These are phyloP conservation scores for Brachionichthys hirsutus DNA, from an alignment of 2,113 vertebrate species.

Conservation along the genomic window DNA sequence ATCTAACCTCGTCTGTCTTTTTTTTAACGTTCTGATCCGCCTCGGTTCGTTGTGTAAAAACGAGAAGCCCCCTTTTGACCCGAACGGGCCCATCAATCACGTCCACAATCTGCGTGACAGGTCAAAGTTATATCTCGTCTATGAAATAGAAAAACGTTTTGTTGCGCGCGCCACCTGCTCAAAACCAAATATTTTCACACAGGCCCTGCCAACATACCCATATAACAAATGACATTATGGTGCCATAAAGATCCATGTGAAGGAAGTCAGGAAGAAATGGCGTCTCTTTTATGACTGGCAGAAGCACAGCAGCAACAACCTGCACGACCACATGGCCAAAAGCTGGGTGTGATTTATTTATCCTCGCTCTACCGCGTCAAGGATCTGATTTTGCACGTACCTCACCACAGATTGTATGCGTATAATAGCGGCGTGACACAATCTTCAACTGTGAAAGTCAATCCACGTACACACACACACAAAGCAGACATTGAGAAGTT, in stretches of 20 bases:
- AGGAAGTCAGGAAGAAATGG: conserved; percentile 67
- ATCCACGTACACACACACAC: neutral
- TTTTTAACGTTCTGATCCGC: too few species aligned
- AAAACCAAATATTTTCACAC: conserved; percentile 67
- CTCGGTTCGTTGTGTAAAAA: conserved; percentile 35
- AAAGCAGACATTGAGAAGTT: neutral
- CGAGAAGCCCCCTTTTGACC: conserved; percentile 42
- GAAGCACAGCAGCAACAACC: conserved; percentile 25
- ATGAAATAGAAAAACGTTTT: conserved; percentile 46
- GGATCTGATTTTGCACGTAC: conserved; percentile 67
- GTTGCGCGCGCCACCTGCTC: conserved; percentile 63
- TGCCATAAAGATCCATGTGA: conserved; percentile 62
- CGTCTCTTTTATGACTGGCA: conserved; percentile 62
- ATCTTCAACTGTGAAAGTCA: neutral
- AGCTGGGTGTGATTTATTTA: conserved; percentile 73
- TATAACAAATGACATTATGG: conserved; percentile 62
- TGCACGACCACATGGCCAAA: conserved; percentile 35
- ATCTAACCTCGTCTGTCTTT: too few species aligned
- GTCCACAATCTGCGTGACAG: conserved; percentile 42
- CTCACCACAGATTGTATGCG: conserved; percentile 53
- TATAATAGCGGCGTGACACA: neutral
- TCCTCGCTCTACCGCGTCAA: conserved; percentile 31
- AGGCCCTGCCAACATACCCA: conserved; percentile 49
- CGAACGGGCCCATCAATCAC: conserved; percentile 60
- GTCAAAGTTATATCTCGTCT: conserved; percentile 22